Evolutionary conservation across 2,113 vertebrate species (phyloP).

Genomic region (Pantherophis guttatus): DNA sequence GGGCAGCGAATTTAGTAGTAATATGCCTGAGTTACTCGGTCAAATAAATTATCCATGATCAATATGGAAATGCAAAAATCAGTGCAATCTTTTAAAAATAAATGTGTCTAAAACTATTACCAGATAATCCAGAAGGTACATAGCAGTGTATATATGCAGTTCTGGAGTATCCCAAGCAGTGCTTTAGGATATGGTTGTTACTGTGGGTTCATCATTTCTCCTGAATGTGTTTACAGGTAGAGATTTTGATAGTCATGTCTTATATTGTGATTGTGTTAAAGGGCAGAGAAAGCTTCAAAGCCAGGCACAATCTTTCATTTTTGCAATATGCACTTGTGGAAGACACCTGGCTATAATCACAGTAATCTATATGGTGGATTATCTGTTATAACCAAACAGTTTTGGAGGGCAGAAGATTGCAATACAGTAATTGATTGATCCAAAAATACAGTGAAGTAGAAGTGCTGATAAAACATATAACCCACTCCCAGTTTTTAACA

Average conservation of each 20-base stretch:
- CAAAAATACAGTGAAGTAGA: background rate
- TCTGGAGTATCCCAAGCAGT: background rate
- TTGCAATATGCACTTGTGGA: background rate
- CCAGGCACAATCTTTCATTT: background rate
- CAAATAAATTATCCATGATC: background rate
- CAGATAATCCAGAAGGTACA: background rate
- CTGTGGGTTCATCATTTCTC: background rate
- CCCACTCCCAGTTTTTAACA: background rate
- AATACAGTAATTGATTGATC: background rate
- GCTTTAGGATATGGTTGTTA: background rate
- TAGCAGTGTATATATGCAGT: background rate
- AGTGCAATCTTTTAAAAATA: background rate
- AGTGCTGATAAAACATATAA: background rate
- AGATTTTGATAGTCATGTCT: background rate
- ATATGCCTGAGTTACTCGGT: background rate
- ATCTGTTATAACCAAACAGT: background rate
- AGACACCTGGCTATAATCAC: background rate
- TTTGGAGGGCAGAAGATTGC: background rate
- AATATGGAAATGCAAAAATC: background rate
- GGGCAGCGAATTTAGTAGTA: background rate
- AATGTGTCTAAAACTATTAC: background rate
- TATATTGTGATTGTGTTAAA: background rate
- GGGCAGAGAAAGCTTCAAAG: background rate
- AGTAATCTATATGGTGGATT: background rate
- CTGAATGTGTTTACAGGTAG: background rate